A percentile compares a stretch with the other conserved stretches of the same genome.
These are phyloP conservation scores for Eriosoma lanigerum DNA, from an alignment of 1,140 invertebrate genomes.

Conservation along the genomic window DNA sequence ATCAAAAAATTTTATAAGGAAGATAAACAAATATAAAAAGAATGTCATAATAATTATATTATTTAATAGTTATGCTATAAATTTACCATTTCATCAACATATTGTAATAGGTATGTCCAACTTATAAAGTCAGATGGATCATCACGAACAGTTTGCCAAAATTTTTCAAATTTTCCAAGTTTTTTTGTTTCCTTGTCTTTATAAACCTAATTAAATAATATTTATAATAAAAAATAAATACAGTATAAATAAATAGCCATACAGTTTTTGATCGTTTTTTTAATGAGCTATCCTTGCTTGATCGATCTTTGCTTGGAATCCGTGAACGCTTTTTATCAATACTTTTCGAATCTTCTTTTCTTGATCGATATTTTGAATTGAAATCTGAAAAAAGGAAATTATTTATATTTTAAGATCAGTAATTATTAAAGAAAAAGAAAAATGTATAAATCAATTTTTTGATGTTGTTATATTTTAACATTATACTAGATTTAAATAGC, in stretches of 20 bases:
- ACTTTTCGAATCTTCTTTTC: conserved; percentile 42
- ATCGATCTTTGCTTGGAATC: conserved; percentile 38
- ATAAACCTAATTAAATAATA: conserved; percentile 23
- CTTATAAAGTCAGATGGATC: conserved; percentile 95
- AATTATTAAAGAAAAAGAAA: background rate
- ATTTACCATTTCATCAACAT: conserved; percentile 93
- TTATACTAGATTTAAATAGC: too few species aligned
- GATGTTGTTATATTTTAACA: too few species aligned
- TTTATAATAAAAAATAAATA: background rate
- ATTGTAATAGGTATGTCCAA: conserved; percentile 95
- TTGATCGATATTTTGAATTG: conserved; percentile 29
- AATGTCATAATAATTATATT: too few species aligned
- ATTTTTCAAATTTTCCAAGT: conserved; percentile 71
- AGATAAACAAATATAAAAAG: conserved; percentile 36
- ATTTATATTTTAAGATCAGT: background rate
- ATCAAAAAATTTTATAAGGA: conserved; percentile 14
- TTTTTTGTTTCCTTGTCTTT: conserved; percentile 48
- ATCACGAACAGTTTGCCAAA: conserved; percentile 92
- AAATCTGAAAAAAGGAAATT: conserved; percentile 7
- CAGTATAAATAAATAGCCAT: background rate
- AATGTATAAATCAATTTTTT: too few species aligned
- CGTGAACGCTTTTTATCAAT: conserved; percentile 44
- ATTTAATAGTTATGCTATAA: background rate
- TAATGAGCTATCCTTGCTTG: conserved; percentile 17
- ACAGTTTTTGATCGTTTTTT: conserved; percentile 43